Conservation (phyloP, 92 coral and sea anemone genomes). For the Parazoanthus darwini region DNA sequence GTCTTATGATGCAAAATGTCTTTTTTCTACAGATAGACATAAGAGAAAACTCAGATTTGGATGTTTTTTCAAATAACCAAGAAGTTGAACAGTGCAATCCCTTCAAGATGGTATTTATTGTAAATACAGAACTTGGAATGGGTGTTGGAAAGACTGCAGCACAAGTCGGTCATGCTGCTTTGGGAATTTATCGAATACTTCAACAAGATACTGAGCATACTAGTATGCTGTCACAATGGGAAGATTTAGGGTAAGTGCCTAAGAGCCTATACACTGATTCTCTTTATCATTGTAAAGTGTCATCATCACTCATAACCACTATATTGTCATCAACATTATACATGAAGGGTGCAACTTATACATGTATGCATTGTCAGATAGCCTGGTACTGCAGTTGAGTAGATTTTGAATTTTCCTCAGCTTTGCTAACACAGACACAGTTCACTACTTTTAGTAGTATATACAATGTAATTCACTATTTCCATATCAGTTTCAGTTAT, state of each 20-base stretch:
- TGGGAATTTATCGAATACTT: conserved; percentile 72
- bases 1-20: conserved; percentile 10
- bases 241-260: conserved; percentile 77
- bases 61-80: conserved; percentile 45
- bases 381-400: too few species aligned
- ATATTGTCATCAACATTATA: too few species aligned
- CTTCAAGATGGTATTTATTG: conserved; percentile 89
- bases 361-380: too few species aligned
- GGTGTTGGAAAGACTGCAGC: conserved; percentile 91
- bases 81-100: conserved; percentile 46
- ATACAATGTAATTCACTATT: too few species aligned
- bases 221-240: conserved; percentile 70
- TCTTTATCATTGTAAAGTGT: background rate
- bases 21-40: conserved; percentile 26
- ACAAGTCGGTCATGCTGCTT: conserved; percentile 89
- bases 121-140: conserved; percentile 81
- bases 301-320: background rate
- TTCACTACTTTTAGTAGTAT: too few species aligned
- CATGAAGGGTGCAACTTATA: too few species aligned
- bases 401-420: too few species aligned
- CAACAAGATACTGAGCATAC: conserved; percentile 51
- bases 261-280: background rate
- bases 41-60: conserved; percentile 41
- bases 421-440: too few species aligned
- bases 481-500: too few species aligned